These are phyloP conservation scores for Haemorhous mexicanus DNA, from an alignment of 2,113 vertebrate species.

Conservation along the genomic window DNA sequence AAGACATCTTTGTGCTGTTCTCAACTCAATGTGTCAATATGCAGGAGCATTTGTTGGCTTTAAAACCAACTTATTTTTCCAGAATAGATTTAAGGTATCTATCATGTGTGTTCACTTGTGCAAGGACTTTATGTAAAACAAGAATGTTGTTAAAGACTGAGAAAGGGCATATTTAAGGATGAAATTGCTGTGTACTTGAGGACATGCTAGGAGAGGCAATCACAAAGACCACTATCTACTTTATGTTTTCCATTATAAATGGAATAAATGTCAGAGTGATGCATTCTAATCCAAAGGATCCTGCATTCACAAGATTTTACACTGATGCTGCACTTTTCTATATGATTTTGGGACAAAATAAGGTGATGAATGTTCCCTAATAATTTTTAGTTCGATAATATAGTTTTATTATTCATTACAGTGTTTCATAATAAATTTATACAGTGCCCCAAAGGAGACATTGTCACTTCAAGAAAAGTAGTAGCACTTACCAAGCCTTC, in stretches of 20 bases:
- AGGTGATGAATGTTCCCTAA: neutral
- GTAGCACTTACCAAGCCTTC: slow-evolving; percentile 6
- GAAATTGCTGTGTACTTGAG: neutral
- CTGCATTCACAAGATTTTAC: neutral
- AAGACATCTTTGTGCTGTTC: neutral
- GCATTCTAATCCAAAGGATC: neutral
- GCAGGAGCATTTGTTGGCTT: neutral
- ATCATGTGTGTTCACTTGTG: neutral
- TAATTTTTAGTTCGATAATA: slow-evolving; percentile 21
- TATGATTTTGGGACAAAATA: neutral
- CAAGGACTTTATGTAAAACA: neutral
- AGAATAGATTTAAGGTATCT: neutral
- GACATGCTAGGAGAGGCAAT: neutral
- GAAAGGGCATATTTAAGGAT: neutral
- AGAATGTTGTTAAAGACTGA: neutral
- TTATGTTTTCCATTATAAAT: neutral
- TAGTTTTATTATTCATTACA: slow-evolving; percentile 14
- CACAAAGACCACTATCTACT: neutral
- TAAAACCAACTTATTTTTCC: neutral
- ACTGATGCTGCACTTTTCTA: neutral
- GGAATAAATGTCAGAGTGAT: neutral
- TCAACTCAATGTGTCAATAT: neutral
- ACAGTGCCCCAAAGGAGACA: neutral
- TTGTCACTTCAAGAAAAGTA: neutral
- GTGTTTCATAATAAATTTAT: slow-evolving; percentile 32